Percentiles rank a stretch among this genome's conserved stretches.
Evolutionary conservation across 2,113 vertebrate species (phyloP).

Genomic region (Cyrtonyx montezumae): DNA sequence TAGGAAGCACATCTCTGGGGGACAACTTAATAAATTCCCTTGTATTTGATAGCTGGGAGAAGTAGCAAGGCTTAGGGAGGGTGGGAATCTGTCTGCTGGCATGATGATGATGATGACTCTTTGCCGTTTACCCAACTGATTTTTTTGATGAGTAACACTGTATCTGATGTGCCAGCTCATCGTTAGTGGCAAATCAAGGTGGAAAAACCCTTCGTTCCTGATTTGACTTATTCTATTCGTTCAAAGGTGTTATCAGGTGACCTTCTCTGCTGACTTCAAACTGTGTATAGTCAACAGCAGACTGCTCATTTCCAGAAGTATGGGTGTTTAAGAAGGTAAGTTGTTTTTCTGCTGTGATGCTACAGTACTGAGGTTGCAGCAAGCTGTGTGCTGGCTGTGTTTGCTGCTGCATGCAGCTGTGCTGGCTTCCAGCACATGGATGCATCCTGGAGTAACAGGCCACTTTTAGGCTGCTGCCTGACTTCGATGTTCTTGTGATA

Average conservation of each 20-base stretch:
- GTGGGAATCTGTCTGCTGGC: neutral
- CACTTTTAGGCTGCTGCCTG: neutral
- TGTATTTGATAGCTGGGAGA: neutral
- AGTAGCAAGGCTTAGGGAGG: accelerated
- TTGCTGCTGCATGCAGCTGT: neutral
- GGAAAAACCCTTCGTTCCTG: neutral
- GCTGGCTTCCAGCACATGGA: neutral
- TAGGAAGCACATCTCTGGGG: neutral
- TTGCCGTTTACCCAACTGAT: conserved; percentile 61
- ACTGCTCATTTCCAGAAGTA: neutral
- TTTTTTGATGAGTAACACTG: conserved; percentile 19
- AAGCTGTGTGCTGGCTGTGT: accelerated
- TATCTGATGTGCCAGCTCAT: conserved; percentile 53
- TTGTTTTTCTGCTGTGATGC: neutral
- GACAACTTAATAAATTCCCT: too few species aligned
- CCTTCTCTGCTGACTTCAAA: accelerated
- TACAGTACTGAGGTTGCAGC: neutral
- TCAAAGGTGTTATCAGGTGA: neutral
- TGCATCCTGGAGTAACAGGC: neutral
- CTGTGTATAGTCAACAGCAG: neutral
- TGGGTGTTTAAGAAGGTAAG: neutral
- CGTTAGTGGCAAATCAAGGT: neutral
- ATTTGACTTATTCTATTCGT: neutral
- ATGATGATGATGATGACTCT: conserved; percentile 35
- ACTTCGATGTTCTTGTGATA: neutral